Percentiles rank a stretch among this genome's conserved stretches.
phyloP scores from a whole-genome alignment of 2,113 vertebrate genomes.

The Oreotrochilus melanogaster region DNA sequence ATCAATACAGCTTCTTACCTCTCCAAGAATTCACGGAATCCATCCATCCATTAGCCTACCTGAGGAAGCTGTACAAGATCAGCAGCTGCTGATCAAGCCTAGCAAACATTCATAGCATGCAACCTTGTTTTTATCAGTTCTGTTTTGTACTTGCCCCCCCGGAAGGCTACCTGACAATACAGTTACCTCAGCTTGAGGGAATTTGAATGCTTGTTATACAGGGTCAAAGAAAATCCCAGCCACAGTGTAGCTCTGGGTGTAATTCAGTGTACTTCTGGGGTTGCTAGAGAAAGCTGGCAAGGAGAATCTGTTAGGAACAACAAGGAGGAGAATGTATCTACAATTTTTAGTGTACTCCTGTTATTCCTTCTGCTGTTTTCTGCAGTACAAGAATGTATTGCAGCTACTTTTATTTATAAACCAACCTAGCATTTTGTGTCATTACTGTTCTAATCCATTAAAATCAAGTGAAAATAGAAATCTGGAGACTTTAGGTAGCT shows the following conservation, averaged over 20 bases:
- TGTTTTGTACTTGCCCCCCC: accelerated
- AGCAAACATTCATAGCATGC: neutral
- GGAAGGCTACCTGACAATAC: neutral
- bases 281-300: neutral
- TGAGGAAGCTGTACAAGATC: neutral
- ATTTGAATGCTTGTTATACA: neutral
- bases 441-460: neutral
- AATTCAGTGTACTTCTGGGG: neutral
- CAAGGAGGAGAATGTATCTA: neutral
- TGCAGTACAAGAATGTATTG: neutral
- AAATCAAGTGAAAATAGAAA: neutral
- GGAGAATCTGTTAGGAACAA: neutral
- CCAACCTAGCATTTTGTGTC: neutral
- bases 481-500: neutral
- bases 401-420: neutral
- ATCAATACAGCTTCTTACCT: neutral
- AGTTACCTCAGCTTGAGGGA: neutral
- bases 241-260: neutral
- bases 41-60: neutral
- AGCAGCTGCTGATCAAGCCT: neutral
- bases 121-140: neutral
- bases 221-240: neutral
- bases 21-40: neutral
- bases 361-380: neutral
- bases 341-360: neutral